Evolutionary conservation across 2,888 invertebrate species (phyloP), one percentile per base, ranked within the genome.

Genomic region (Stegana nigrithorax): DNA sequence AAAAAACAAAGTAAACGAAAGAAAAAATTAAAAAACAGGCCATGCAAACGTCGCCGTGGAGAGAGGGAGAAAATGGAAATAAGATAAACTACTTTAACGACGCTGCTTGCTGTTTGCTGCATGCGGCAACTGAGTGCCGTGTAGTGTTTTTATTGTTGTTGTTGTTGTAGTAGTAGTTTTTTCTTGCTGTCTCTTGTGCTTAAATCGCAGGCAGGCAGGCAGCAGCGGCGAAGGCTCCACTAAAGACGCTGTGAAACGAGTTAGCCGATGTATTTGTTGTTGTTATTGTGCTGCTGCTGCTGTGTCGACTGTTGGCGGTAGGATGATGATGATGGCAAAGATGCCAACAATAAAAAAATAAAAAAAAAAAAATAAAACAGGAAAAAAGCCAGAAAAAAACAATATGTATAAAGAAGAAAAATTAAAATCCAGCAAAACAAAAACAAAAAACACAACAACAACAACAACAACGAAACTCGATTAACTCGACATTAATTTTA

Each of bases 401-500:
- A 32, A 32, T 12, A n/a, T 32, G 32, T 32, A 32, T n/a, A 32
- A 32, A n/a, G 8, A 32, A 32, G 32, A 8, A 8, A 42, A 42
- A 17, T 42, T 42, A n/a, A 14, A 14, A 32, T 8, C n/a, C n/a
- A 5, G 68, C 59, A 68, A 72, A 59, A 47, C 27, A 17, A 44
- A 44, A 57, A 64, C 45, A 58, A 55, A 58, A 58, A 58, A 63
- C 58, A 25, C 53, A 63, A 63, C 61, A 67, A 61, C 66, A 72
- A 69, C 65, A 70, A 75, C 75, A 78, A 77, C 78, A 73, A 36
- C 32, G 23, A 78, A 82, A 82, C 79, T 83, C 82, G 82, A 82
- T 82, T 82, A 82, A 81, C 77, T 76, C 72, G 71, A 79, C 83
- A 82, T 82, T 80, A 81, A 78, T 82, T 81, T 81, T 78, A 81